phyloP scores from a whole-genome alignment of 2,888 invertebrate species.

The Bombylius major region DNA sequence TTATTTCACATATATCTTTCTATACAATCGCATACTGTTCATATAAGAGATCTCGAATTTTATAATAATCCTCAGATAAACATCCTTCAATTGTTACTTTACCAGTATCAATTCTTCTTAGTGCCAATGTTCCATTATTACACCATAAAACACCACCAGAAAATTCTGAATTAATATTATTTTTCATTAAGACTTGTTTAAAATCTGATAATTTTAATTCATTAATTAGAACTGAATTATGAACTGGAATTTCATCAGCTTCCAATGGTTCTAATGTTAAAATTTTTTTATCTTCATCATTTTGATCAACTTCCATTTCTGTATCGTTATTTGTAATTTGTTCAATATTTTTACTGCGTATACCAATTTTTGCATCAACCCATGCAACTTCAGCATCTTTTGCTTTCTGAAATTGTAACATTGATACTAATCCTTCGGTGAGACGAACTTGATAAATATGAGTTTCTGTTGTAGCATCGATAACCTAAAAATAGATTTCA shows the following conservation, averaged over 20 bases:
- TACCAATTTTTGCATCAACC: conserved; percentile 69
- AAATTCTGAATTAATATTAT: conserved; percentile 74
- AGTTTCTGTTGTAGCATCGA: conserved; percentile 95
- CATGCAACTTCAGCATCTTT: conserved; percentile 93
- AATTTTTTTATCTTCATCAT: conserved; percentile 44
- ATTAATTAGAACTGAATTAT: conserved; percentile 83
- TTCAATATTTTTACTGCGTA: conserved; percentile 49
- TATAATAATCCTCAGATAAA: conserved; percentile 88
- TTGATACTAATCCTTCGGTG: conserved; percentile 81
- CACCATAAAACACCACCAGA: conserved; percentile 87
- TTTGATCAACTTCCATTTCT: conserved; percentile 16
- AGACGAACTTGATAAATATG: conserved; percentile 95
- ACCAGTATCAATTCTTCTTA: conserved; percentile 81
- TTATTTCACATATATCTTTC: conserved; percentile 10
- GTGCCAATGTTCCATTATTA: conserved; percentile 79
- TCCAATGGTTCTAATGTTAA: conserved; percentile 55
- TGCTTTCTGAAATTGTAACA: conserved; percentile 69
- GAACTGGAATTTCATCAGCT: conserved; percentile 45
- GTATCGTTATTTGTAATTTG: conserved; percentile 26
- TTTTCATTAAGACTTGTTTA: conserved; percentile 61
- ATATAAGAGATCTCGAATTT: conserved; percentile 82
- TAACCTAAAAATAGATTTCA: conserved; percentile 22
- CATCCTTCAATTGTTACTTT: conserved; percentile 88
- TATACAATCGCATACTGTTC: conserved; percentile 94
- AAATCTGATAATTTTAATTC: conserved; percentile 86